These are phyloP conservation scores for Varanus komodoensis DNA, from an alignment of 2,113 vertebrate species.

Conservation along the genomic window DNA sequence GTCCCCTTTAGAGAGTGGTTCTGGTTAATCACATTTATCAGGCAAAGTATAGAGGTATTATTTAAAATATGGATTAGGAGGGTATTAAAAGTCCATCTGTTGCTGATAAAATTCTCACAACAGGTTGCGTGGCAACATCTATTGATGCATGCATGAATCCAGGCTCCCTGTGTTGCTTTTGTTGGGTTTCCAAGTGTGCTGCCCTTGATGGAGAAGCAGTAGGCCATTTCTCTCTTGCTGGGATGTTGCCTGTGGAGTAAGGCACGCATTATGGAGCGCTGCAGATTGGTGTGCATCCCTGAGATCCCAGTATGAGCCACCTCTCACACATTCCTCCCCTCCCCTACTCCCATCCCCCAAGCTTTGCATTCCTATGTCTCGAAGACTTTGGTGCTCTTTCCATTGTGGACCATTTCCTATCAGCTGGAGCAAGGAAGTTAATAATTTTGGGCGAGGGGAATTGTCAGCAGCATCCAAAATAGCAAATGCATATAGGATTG, in stretches of 20 bases:
- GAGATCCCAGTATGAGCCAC: constrained; percentile 20
- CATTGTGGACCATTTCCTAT: constrained; percentile 51
- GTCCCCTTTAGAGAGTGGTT: constrained; percentile 42
- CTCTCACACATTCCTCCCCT: constrained; percentile 44
- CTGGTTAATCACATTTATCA: constrained; percentile 62
- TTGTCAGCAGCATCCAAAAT: not conserved
- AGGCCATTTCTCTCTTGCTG: constrained; percentile 59
- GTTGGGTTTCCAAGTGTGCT: constrained; percentile 52
- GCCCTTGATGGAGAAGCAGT: constrained; percentile 58
- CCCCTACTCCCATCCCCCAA: constrained; percentile 34
- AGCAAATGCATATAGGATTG: not conserved
- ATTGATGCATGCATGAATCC: constrained; percentile 37
- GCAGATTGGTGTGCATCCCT: constrained; percentile 35
- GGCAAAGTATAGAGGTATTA: constrained; percentile 36
- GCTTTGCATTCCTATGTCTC: constrained; percentile 57
- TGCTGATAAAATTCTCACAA: constrained; percentile 49
- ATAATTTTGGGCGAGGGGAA: constrained; percentile 28
- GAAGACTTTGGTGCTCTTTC: constrained; percentile 43
- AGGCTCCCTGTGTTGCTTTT: constrained; percentile 65
- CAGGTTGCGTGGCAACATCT: constrained; percentile 51
- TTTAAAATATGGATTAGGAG: constrained; percentile 68
- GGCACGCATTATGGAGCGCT: constrained; percentile 40
- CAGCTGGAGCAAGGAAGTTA: constrained; percentile 10
- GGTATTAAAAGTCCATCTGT: constrained; percentile 68
- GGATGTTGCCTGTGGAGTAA: constrained; percentile 40